Conservation (phyloP, 2,888 invertebrate genomes). For the Scaptomyza flava region DNA sequence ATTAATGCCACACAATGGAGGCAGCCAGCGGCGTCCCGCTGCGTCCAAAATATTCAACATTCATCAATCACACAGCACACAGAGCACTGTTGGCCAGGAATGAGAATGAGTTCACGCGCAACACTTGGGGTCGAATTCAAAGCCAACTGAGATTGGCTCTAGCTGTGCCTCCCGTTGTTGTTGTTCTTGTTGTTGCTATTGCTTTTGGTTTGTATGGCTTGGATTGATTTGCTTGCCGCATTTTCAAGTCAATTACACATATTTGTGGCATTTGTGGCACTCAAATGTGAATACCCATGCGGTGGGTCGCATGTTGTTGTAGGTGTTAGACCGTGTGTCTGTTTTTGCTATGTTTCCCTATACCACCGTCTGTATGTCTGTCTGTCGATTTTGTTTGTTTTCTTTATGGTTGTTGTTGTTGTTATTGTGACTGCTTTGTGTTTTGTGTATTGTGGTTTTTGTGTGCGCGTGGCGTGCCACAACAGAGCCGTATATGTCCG, state of each 20-base stretch:
- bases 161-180: constrained; percentile 18
- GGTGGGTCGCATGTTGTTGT: constrained; percentile 64
- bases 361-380: constrained; percentile 12
- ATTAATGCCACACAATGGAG: constrained; percentile 75
- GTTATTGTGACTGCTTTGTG: constrained; percentile 3
- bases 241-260: constrained; percentile 82
- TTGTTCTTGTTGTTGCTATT: neutral
- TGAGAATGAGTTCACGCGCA: constrained; percentile 74
- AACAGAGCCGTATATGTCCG: constrained; percentile 70
- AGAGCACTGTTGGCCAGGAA: constrained; percentile 55
- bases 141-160: constrained; percentile 30
- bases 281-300: constrained; percentile 65
- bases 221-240: constrained; percentile 80
- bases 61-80: constrained; percentile 82
- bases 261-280: constrained; percentile 77
- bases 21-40: constrained; percentile 68
- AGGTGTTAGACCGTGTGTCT: constrained; percentile 69
- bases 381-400: constrained; percentile 14
- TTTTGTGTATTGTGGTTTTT: constrained; percentile 26
- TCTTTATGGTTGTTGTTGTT: constrained; percentile 26
- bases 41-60: constrained; percentile 81
- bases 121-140: constrained; percentile 70
- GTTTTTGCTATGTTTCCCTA: constrained; percentile 53
- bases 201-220: constrained; percentile 21
- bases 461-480: constrained; percentile 68